These are phyloP conservation scores for Rhadina sibilatrix DNA, from an alignment of 2,113 vertebrate genomes.

Conservation along the genomic window DNA sequence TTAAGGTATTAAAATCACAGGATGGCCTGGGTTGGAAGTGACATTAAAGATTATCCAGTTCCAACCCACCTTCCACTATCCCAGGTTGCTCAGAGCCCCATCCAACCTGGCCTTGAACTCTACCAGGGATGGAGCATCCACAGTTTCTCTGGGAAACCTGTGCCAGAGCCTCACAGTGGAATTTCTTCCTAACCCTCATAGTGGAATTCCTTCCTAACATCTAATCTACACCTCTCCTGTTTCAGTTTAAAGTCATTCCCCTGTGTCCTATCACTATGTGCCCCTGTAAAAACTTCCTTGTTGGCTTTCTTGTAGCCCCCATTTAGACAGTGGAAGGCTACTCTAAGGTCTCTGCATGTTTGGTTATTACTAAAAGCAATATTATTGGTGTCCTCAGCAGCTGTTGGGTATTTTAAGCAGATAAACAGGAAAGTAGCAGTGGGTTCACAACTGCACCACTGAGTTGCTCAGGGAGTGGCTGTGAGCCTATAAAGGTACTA, in stretches of 20 bases:
- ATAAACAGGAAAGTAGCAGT: not conserved
- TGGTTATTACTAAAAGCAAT: not conserved
- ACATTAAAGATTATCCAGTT: not conserved
- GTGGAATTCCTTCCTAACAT: not conserved
- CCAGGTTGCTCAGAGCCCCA: not conserved
- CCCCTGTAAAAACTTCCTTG: not conserved
- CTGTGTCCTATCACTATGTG: not conserved
- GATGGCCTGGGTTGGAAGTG: not conserved
- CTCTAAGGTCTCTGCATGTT: not conserved
- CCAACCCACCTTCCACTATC: rapidly evolving
- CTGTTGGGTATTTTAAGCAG: not conserved
- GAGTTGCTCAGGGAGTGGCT: not conserved
- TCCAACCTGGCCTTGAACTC: not conserved
- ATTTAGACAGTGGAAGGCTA: not conserved
- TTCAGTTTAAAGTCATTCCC: not conserved
- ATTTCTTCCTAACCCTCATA: not conserved
- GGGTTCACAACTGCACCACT: not conserved
- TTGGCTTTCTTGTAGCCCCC: not conserved
- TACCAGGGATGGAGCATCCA: not conserved
- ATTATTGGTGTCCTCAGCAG: not conserved
- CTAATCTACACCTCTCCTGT: not conserved
- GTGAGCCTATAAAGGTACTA: not conserved
- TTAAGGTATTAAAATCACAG: not conserved
- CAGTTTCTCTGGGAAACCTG: not conserved
- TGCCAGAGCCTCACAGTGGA: not conserved